These are phyloP conservation scores for Okapia johnstoni DNA, from an alignment of 2,113 vertebrate genomes.

Conservation along the genomic window DNA sequence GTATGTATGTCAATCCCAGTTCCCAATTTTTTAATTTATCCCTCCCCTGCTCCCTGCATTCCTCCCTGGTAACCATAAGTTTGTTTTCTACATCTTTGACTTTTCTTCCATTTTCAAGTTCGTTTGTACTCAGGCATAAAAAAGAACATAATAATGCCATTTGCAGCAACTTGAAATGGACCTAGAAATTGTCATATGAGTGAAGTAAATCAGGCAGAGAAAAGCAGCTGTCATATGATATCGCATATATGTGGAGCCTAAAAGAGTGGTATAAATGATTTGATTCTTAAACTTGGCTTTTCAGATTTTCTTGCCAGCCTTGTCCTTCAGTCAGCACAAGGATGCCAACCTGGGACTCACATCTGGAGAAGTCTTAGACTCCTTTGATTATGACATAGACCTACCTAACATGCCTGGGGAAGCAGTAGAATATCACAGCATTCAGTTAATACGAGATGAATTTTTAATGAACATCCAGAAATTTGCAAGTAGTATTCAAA, in stretches of 20 bases:
- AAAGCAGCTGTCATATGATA: neutral
- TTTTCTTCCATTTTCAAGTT: neutral
- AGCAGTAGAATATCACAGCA: conserved; percentile 51
- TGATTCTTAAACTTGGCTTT: neutral
- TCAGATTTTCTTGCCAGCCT: conserved; percentile 81
- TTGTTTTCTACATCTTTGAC: neutral
- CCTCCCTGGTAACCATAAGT: neutral
- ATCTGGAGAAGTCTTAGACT: neutral
- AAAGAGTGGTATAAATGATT: neutral
- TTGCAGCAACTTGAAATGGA: neutral
- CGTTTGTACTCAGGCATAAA: neutral
- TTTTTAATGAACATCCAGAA: conserved; percentile 84
- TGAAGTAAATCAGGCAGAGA: neutral
- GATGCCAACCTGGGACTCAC: conserved; percentile 12
- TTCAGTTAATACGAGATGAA: conserved; percentile 77
- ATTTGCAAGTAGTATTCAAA: conserved; percentile 77
- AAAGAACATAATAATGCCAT: neutral
- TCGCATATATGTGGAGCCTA: neutral
- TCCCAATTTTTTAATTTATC: neutral
- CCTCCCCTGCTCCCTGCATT: neutral
- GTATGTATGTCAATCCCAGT: neutral
- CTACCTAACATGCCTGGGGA: neutral
- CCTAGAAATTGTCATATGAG: neutral
- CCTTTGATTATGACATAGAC: fast-evolving
- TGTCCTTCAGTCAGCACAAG: conserved; percentile 81